Percentiles rank a stretch among this genome's conserved stretches.
These are phyloP conservation scores for Neogale vison DNA, from an alignment of 2,113 vertebrate genomes.

Conservation along the genomic window DNA sequence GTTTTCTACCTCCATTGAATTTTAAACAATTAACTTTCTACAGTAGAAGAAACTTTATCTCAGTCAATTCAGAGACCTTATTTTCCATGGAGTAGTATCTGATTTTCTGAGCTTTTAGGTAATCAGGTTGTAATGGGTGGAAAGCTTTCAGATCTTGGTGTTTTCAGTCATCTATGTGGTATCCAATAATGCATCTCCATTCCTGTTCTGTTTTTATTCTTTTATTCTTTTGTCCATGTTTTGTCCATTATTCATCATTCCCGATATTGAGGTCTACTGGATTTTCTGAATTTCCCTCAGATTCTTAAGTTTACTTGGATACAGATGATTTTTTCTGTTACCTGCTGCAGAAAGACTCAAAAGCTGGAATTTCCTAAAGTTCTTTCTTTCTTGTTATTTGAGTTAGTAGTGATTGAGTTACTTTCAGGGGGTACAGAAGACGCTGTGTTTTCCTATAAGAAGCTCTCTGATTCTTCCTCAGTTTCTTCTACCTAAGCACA, in stretches of 20 bases:
- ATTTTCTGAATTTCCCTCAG: not conserved
- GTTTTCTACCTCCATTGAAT: not conserved
- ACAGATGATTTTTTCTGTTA: not conserved
- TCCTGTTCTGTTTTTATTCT: not conserved
- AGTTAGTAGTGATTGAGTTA: not conserved
- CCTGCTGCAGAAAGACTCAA: not conserved
- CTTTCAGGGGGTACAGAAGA: not conserved
- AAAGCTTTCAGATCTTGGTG: not conserved
- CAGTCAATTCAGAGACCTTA: not conserved
- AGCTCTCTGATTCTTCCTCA: not conserved
- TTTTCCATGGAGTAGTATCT: not conserved
- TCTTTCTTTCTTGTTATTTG: not conserved
- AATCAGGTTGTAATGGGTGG: not conserved
- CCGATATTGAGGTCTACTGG: not conserved
- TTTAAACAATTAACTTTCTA: not conserved
- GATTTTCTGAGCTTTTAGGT: not conserved
- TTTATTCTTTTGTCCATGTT: not conserved
- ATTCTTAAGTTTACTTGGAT: not conserved
- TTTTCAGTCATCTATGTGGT: not conserved
- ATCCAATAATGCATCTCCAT: not conserved
- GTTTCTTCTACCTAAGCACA: not conserved
- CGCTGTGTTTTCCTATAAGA: not conserved
- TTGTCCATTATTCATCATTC: not conserved
- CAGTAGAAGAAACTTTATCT: not conserved
- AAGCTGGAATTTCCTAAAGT: not conserved